Base-by-base conservation (phyloP, 2,113 vertebrate species). In the Channa maculata region DNA sequence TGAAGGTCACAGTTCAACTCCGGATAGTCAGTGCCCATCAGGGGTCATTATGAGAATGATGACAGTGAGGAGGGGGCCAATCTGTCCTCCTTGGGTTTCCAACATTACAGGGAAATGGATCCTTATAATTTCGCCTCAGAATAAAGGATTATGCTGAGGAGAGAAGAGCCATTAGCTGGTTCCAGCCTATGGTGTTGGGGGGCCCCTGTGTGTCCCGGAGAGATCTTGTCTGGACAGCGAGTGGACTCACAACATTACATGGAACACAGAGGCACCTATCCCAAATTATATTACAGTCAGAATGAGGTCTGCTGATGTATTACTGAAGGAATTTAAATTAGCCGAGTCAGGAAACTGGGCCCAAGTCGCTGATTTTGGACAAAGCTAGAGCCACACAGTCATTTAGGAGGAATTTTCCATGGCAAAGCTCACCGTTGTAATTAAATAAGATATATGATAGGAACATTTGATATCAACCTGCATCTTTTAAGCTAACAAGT, bases 1-100 rank as follows among this genome's bases (percentile, higher is more conserved):
- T 96, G 95, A 96, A 96, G 96, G 92, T 89, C 92, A 92, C 77
- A 90, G 90, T 92, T 94, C 90, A 93, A 89, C 67, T 79, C 71
- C 84, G 88, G 91, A 90, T 95, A 95, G 96, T 94, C 68, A 50
- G 65, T 75, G 71, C 71, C 80, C 84, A 88, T 88, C 92, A 93
- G 79, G 70, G 90, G 88, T 93, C 87, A 94, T 96, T 95, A 95
- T 83, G 72, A 80, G 79, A 24, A 65, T 4, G 96, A 94, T 96
- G 97, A 98, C 95, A 97, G 95, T 88, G 24, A 24, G 24, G 24
- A 11, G 61, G 2, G n/a, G 58, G 87, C 91, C 78, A 94, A 93
- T 91, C 92, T 94, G 65, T 65, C 39, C 85, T 88, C 81, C 82
- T 96, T 91, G 77, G 86, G 72, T 96, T 96, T 95, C 96, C 76